Evolutionary conservation across 2,888 invertebrate species (phyloP).

Genomic region (Drosophila mimetica): DNA sequence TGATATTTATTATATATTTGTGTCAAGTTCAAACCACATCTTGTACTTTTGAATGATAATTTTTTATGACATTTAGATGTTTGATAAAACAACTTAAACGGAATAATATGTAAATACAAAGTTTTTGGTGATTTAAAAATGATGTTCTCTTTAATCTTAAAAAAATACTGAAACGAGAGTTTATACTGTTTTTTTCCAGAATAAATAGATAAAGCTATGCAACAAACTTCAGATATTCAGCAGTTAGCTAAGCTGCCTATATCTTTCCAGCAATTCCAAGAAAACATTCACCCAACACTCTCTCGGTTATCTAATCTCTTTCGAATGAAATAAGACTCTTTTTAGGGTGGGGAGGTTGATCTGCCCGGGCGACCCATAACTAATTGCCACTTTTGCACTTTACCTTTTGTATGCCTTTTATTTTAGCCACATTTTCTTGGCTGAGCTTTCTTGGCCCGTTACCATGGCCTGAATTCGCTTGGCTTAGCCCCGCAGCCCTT

Average conservation of each 20-base stretch:
- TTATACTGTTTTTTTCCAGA: neutral
- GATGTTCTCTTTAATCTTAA: neutral
- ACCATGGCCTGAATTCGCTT: constrained; percentile 63
- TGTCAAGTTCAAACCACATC: constrained; percentile 1
- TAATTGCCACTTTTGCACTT: constrained; percentile 30
- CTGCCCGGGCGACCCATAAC: constrained; percentile 29
- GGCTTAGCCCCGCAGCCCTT: constrained; percentile 22
- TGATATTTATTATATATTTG: neutral
- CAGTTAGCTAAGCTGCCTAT: neutral
- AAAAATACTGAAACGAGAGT: too few species aligned
- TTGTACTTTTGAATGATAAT: neutral
- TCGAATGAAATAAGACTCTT: constrained; percentile 10
- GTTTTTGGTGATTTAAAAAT: too few species aligned
- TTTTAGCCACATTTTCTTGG: constrained; percentile 52
- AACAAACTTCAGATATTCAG: neutral
- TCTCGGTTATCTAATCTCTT: constrained; percentile 34
- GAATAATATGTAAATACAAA: neutral
- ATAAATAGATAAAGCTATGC: neutral
- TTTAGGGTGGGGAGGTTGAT: constrained; percentile 30
- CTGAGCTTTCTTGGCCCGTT: constrained; percentile 43
- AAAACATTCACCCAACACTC: constrained; percentile 26
- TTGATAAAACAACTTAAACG: neutral
- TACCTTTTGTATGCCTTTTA: constrained; percentile 31
- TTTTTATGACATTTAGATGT: neutral
- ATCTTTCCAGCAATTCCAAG: neutral